These are phyloP conservation scores for Pionites leucogaster DNA, from an alignment of 2,113 vertebrate genomes.

Conservation along the genomic window DNA sequence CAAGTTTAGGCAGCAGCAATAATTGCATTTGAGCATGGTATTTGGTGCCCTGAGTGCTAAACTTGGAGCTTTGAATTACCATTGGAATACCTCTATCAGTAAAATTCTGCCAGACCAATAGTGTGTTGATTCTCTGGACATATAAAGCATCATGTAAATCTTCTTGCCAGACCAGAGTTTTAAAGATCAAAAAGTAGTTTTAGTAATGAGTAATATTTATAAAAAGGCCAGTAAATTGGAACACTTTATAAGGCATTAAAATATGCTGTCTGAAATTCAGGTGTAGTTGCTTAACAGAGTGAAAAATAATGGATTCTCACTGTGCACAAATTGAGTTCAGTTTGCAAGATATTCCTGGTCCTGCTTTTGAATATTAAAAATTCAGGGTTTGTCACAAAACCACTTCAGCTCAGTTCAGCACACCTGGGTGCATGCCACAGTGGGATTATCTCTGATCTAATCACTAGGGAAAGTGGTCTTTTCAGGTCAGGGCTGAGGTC, in stretches of 20 bases:
- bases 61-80: not conserved
- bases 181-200: not conserved
- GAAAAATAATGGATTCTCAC: not conserved
- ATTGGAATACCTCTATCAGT: not conserved
- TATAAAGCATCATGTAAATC: not conserved
- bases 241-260: not conserved
- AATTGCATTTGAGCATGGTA: not conserved
- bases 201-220: not conserved
- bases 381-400: conserved; percentile 8
- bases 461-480: conserved; percentile 57
- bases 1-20: not conserved
- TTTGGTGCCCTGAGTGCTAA: not conserved
- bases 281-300: not conserved
- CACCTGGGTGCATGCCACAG: conserved; percentile 52
- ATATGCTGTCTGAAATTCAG: not conserved
- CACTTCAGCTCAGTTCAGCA: conserved; percentile 41
- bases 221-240: not conserved
- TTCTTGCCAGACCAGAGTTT: not conserved
- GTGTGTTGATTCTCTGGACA: not conserved
- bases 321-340: not conserved
- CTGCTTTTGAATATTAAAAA: conserved; percentile 44
- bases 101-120: not conserved
- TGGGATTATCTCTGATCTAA: conserved; percentile 55
- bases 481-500: conserved; percentile 52
- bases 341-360: not conserved